These are phyloP conservation scores for Esperia sulphurella DNA, from an alignment of 2,888 invertebrate genomes.

Conservation along the genomic window DNA sequence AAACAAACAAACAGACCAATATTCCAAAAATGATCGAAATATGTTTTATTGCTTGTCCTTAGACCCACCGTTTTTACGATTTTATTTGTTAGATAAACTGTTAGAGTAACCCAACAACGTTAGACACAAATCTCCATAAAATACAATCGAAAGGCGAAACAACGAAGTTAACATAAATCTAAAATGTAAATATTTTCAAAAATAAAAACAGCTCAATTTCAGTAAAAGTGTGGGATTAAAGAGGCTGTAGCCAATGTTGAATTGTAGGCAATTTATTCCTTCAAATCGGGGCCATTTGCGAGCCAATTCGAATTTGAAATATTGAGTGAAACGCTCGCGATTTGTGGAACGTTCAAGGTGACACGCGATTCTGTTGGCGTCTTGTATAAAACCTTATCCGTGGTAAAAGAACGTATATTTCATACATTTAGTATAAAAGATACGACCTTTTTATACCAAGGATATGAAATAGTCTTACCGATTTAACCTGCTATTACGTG, in stretches of 20 bases:
- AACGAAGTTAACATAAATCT: not conserved
- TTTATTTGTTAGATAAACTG: no score
- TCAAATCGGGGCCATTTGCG: slow-evolving; percentile 42
- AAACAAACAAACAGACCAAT: no score
- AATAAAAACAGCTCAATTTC: not conserved
- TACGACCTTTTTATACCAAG: no score
- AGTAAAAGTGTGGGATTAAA: slow-evolving; percentile 9
- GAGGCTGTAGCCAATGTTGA: slow-evolving; percentile 4
- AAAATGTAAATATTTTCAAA: not conserved
- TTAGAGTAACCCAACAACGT: not conserved
- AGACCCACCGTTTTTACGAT: no score
- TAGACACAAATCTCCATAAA: not conserved
- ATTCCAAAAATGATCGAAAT: no score
- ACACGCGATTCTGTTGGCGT: slow-evolving; percentile 20
- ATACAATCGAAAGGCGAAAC: not conserved
- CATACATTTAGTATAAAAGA: no score
- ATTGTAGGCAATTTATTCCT: slow-evolving; percentile 40
- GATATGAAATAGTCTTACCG: slow-evolving; percentile 20
- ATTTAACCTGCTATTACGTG: slow-evolving; percentile 30
- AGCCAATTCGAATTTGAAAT: slow-evolving; percentile 56
- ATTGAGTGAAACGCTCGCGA: slow-evolving; percentile 40
- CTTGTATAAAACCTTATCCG: no score
- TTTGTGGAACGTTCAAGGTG: slow-evolving; percentile 24
- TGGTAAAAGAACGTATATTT: no score
- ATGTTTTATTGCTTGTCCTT: no score